Conservation (phyloP, 2,113 vertebrate species). For the Ifrita kowaldi region DNA sequence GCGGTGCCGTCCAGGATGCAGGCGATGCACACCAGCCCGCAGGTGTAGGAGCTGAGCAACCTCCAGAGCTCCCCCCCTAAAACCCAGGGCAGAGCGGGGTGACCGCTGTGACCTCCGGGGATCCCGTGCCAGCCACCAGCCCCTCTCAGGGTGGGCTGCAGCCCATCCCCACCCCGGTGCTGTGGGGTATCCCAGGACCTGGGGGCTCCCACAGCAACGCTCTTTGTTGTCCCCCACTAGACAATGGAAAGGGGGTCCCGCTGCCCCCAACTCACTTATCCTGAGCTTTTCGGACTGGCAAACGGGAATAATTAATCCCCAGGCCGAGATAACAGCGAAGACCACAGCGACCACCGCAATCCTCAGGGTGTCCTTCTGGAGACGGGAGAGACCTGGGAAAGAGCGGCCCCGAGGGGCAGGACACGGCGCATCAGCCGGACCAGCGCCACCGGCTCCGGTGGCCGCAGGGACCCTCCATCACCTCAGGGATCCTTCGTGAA, state of each 20-base stretch:
- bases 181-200: background rate
- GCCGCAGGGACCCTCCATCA: too few species aligned
- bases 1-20: background rate
- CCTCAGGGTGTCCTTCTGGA: background rate
- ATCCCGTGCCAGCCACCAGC: rapidly evolving
- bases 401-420: rapidly evolving
- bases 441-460: background rate
- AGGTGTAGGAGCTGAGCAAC: constrained; percentile 52
- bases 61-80: constrained; percentile 53
- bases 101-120: rapidly evolving
- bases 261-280: constrained; percentile 19
- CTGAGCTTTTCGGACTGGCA: constrained; percentile 51
- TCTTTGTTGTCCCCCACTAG: background rate
- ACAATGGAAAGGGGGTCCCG: rapidly evolving
- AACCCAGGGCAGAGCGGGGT: background rate
- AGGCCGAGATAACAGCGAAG: background rate
- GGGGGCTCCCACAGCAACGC: background rate
- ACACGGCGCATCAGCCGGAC: background rate
- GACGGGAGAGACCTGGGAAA: background rate
- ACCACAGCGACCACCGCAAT: background rate
- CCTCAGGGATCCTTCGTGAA: too few species aligned
- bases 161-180: rapidly evolving
- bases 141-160: background rate
- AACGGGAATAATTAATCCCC: constrained; percentile 16
- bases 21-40: constrained; percentile 13